These are phyloP conservation scores for Spialia ferax DNA, from an alignment of 2,888 invertebrate species.

Conservation along the genomic window DNA sequence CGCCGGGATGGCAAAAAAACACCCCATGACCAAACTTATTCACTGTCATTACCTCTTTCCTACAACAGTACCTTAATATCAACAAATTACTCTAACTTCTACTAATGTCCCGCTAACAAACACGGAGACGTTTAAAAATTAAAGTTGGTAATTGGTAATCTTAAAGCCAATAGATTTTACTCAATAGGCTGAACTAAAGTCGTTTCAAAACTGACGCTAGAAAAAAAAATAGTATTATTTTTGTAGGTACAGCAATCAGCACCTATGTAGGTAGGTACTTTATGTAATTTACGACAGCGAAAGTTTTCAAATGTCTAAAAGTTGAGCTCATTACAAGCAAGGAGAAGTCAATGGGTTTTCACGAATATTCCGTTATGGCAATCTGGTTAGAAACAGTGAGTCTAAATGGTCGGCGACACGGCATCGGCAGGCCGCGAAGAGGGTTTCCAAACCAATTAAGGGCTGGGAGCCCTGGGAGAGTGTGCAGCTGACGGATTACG, in stretches of 20 bases:
- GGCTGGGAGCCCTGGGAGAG: slow-evolving; percentile 83
- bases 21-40: slow-evolving; percentile 75
- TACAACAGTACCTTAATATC: slow-evolving; percentile 51
- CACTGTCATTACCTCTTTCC: slow-evolving; percentile 60
- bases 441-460: slow-evolving; percentile 85
- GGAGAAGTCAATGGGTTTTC: slow-evolving; percentile 73
- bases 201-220: slow-evolving; percentile 49
- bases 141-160: slow-evolving; percentile 42
- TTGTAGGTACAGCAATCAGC: slow-evolving; percentile 64
- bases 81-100: slow-evolving; percentile 45
- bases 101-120: slow-evolving; percentile 45
- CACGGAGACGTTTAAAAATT: slow-evolving; percentile 43
- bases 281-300: slow-evolving; percentile 64
- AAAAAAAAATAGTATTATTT: slow-evolving; percentile 60
- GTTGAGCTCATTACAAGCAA: slow-evolving; percentile 58
- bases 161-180: slow-evolving; percentile 27
- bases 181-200: slow-evolving; percentile 33
- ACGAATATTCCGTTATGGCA: slow-evolving; percentile 80
- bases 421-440: slow-evolving; percentile 71
- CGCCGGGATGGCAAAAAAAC: slow-evolving; percentile 75
- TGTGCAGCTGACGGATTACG: slow-evolving; percentile 77
- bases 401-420: slow-evolving; percentile 79
- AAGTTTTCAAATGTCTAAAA: slow-evolving; percentile 59
- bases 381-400: slow-evolving; percentile 81
- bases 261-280: slow-evolving; percentile 65